Evolutionary conservation across 2,888 invertebrate genomes (phyloP).

Genomic region (Marronus borbonicus): DNA sequence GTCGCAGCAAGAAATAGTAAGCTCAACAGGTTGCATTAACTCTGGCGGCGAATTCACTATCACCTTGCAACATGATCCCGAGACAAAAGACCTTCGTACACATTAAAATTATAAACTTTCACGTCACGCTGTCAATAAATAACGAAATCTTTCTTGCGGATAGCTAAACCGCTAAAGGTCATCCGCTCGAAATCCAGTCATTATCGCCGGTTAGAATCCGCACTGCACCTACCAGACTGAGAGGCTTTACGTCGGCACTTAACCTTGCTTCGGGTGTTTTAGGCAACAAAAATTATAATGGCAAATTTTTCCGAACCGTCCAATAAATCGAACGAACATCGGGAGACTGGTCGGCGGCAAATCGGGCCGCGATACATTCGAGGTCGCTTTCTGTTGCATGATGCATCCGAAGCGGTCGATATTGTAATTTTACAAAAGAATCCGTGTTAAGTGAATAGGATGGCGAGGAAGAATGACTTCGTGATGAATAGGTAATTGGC

Average conservation of each 20-base stretch:
- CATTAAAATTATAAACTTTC: conserved; percentile 33
- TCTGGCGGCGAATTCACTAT: neutral
- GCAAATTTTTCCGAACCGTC: neutral
- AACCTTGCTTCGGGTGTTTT: conserved; percentile 29
- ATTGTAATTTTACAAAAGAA: conserved; percentile 8
- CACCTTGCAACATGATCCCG: neutral
- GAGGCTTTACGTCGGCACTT: neutral
- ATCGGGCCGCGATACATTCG: conserved; percentile 15
- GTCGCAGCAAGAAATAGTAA: neutral
- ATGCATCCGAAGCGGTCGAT: conserved; percentile 12
- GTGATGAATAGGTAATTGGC: conserved; percentile 34
- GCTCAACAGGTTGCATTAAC: neutral
- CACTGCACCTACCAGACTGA: conserved; percentile 34
- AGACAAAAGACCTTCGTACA: conserved; percentile 30
- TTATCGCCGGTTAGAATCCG: conserved; percentile 27
- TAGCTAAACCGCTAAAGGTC: conserved; percentile 32
- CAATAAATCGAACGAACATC: neutral
- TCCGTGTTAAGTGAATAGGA: conserved; percentile 30
- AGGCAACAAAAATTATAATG: conserved; percentile 9
- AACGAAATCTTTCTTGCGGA: conserved; percentile 26
- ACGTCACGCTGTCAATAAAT: conserved; percentile 43
- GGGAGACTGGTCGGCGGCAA: conserved; percentile 35
- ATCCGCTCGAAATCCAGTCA: conserved; percentile 29
- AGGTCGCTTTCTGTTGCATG: conserved; percentile 16
- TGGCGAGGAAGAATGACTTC: conserved; percentile 33